These are phyloP conservation scores for Aproaerema taeniolella DNA, from an alignment of 2,888 invertebrate species.

Conservation along the genomic window DNA sequence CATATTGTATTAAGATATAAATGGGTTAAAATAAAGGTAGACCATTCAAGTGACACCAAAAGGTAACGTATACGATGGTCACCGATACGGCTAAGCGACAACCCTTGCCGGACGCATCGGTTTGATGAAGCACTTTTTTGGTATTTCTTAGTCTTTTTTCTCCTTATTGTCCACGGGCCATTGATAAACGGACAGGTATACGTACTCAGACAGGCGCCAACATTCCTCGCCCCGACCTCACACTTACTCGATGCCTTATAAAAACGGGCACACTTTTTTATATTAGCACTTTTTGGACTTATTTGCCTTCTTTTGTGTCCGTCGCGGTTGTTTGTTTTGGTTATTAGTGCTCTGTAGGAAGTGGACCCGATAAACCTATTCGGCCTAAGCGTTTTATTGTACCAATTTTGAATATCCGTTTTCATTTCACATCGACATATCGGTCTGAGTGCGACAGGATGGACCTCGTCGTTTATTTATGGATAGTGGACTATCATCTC, in stretches of 20 bases:
- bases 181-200: constrained; percentile 77
- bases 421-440: constrained; percentile 34
- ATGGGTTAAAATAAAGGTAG: constrained; percentile 3
- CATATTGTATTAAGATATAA: too few relatives aligned
- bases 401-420: constrained; percentile 69
- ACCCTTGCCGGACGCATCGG: constrained; percentile 67
- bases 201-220: constrained; percentile 78
- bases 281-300: constrained; percentile 73
- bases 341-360: constrained; percentile 73
- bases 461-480: constrained; percentile 35
- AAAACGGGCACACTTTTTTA: constrained; percentile 74
- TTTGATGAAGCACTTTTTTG: constrained; percentile 74
- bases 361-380: constrained; percentile 72
- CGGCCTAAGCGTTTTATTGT: constrained; percentile 74
- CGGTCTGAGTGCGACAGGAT: constrained; percentile 24
- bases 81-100: constrained; percentile 44
- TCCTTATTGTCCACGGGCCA: constrained; percentile 68
- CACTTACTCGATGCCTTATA: constrained; percentile 71
- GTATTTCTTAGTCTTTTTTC: constrained; percentile 58
- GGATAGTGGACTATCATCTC: constrained; percentile 38
- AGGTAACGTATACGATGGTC: constrained; percentile 12
- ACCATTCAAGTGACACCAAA: constrained; percentile 14
- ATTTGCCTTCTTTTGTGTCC: constrained; percentile 69
- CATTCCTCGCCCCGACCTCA: constrained; percentile 76
- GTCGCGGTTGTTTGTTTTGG: constrained; percentile 72